Base-by-base conservation (phyloP, 2,797 vertebrate genomes). In the Erpetoichthys calabaricus region DNA sequence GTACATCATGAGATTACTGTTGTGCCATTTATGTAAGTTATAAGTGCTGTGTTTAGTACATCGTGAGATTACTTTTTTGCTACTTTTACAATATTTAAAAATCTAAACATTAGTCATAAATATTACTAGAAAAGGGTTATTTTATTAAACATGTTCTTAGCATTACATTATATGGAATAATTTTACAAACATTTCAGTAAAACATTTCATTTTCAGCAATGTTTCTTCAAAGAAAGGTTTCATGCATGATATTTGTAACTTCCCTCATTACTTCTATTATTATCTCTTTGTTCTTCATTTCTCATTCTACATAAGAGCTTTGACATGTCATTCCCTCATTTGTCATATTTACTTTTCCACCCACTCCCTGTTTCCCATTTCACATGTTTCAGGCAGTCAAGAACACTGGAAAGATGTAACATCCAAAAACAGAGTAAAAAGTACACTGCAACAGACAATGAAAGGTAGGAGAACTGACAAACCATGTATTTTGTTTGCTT, bases 351-450 rank as follows among this genome's bases (percentile, higher is more conserved):
- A 69, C 45, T 70, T 65, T 66, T 68, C 59, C 67, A 70, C 72
- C 73, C 76, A 67, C 79, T 71, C 75, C 75, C 67, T 70, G 64
- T 73, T 77, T 85, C 70, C 74, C 76, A 80, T 77, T 75, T 83
- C 73, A 80, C 79, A 80, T 79, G 61, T 75, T 73, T 67, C 85
- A 95, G 91, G 83, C 88, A 91, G 73, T 82, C 85, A 77, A 88
- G 84, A 81, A 92, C 87, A 79, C 75, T 87, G 81, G 88, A 91
- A 78, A 90, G 83, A 85, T 84, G 86, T 76, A 89, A 85, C 86
- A 89, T 80, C 85, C 84, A 84, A 69, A 91, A 85, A 77, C 84
- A 86, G 72, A 76, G 84, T 84, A 90, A 81, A 80, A 94, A 91
- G 83, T 75, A 71, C 76, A 78, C 74, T 41, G 56, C 76, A 69